phyloP scores from a whole-genome alignment of 2,888 invertebrate species.

The Nipponacmea schrenckii region DNA sequence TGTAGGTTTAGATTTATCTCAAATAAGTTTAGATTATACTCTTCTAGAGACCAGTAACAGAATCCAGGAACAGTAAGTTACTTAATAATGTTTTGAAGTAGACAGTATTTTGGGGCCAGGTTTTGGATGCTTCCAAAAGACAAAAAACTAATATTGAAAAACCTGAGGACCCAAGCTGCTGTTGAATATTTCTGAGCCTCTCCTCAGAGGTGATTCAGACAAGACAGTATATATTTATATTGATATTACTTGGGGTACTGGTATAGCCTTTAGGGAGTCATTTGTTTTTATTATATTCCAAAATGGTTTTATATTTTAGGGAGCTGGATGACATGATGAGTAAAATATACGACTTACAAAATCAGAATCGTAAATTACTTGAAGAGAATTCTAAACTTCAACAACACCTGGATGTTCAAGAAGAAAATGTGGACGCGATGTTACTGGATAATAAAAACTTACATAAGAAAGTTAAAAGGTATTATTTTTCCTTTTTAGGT shows the following conservation, averaged over 20 bases:
- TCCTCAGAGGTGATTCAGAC: too few relatives aligned
- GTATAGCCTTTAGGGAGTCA: too few relatives aligned
- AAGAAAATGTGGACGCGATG: constrained; percentile 38
- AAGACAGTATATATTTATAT: too few relatives aligned
- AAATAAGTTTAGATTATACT: background rate
- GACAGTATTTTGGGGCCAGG: too few relatives aligned
- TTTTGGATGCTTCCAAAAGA: too few relatives aligned
- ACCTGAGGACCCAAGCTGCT: too few relatives aligned
- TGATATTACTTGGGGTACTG: too few relatives aligned
- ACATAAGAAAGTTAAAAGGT: constrained; percentile 47
- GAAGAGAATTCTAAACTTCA: constrained; percentile 48
- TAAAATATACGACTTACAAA: constrained; percentile 42
- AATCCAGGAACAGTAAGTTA: background rate
- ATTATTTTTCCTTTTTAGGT: too few relatives aligned
- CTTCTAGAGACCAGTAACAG: background rate
- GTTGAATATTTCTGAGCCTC: too few relatives aligned
- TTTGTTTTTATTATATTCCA: too few relatives aligned
- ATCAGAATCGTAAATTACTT: constrained; percentile 41
- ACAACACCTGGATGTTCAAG: constrained; percentile 45
- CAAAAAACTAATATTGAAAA: too few relatives aligned
- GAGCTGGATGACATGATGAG: constrained; percentile 37
- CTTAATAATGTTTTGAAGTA: too few relatives aligned
- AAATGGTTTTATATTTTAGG: constrained; percentile 23
- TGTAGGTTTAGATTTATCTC: background rate
- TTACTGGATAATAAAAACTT: constrained; percentile 33